phyloP scores from a whole-genome alignment of 2,113 vertebrate species.

The Psammodynastes pulverulentus region DNA sequence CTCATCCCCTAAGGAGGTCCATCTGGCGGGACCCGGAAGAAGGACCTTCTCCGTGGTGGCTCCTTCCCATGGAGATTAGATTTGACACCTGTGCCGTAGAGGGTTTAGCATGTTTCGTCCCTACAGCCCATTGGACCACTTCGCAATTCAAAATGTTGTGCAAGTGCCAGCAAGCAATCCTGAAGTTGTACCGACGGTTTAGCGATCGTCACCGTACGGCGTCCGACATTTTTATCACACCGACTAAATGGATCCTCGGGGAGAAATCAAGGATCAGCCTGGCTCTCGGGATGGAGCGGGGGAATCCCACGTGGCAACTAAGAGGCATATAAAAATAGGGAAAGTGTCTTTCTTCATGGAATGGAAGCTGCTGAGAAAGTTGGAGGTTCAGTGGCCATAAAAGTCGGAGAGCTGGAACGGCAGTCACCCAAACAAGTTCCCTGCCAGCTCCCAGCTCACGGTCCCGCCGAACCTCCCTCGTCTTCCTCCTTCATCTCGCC shows the following conservation, averaged over 20 bases:
- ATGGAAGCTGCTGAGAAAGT: background rate
- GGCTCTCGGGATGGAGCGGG: background rate
- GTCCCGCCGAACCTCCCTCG: background rate
- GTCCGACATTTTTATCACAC: background rate
- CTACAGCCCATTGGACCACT: too few relatives aligned
- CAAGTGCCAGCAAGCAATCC: too few relatives aligned
- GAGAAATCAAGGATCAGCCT: background rate
- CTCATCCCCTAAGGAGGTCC: too few relatives aligned
- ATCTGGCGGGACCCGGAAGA: too few relatives aligned
- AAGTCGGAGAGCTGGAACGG: too few relatives aligned
- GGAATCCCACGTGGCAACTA: background rate
- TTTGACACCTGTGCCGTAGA: too few relatives aligned
- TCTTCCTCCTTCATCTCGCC: background rate
- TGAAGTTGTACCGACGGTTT: background rate
- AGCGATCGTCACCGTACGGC: background rate
- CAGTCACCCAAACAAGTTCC: fast-evolving
- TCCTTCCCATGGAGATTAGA: too few relatives aligned
- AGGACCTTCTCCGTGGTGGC: too few relatives aligned
- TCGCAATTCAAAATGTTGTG: too few relatives aligned
- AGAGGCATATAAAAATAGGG: background rate
- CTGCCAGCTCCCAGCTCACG: background rate
- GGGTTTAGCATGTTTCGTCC: too few relatives aligned
- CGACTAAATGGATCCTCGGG: too few relatives aligned
- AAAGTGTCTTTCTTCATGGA: background rate
- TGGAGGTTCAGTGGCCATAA: background rate